These are phyloP conservation scores for Ascaphus truei DNA, from an alignment of 2,113 vertebrate species.

Conservation along the genomic window DNA sequence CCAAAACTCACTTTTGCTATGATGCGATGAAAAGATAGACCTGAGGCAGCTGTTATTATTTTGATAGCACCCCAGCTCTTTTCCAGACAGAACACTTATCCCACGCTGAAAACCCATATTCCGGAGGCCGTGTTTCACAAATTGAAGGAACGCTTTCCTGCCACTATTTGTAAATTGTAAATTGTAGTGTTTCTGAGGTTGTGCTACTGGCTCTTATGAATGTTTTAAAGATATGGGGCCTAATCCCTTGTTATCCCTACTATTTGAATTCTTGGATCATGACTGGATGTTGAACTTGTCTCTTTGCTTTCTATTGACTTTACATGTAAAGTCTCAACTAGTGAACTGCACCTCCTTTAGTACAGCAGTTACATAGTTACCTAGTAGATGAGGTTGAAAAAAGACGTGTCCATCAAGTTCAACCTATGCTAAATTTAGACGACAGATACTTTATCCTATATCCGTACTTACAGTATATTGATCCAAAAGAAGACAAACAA, in stretches of 20 bases:
- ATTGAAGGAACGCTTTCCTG: constrained; percentile 8
- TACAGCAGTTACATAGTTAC: too few species aligned
- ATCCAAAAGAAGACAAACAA: too few species aligned
- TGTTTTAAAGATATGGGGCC: background rate
- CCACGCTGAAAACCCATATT: background rate
- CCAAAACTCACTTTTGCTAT: background rate
- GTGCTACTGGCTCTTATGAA: background rate
- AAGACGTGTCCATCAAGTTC: too few species aligned
- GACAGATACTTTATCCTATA: too few species aligned
- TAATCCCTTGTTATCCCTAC: background rate
- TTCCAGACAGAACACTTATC: background rate
- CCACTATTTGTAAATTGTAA: constrained; percentile 16
- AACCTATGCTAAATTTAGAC: too few species aligned
- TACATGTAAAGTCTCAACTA: too few species aligned
- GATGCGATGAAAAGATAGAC: background rate
- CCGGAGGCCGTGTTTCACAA: background rate
- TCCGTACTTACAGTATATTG: too few species aligned
- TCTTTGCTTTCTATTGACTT: background rate
- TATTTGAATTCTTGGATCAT: background rate
- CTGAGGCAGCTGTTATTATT: constrained; percentile 18
- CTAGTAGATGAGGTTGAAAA: too few species aligned
- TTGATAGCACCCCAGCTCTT: background rate
- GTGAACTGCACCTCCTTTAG: too few species aligned
- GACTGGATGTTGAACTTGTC: background rate
- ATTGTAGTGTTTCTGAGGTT: background rate